Evolutionary conservation across 1,140 invertebrate genomes (phyloP).

Genomic region (Drosophila dunni): DNA sequence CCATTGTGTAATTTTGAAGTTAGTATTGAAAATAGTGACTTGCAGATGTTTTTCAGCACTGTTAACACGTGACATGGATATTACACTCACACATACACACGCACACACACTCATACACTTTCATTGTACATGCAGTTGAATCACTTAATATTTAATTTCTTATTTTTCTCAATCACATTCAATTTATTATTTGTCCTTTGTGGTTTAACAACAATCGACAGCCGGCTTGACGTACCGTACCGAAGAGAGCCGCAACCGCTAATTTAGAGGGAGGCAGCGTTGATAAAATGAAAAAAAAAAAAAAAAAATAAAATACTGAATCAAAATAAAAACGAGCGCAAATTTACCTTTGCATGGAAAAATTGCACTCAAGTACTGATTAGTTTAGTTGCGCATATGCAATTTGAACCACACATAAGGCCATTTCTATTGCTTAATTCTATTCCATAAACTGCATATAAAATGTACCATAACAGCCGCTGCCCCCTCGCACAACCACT

Average conservation of each 20-base stretch:
- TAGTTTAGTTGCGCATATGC: conserved; percentile 33
- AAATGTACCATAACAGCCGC: conserved; percentile 44
- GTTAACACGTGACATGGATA: conserved; percentile 28
- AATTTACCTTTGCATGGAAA: conserved; percentile 7
- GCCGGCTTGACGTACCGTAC: not conserved
- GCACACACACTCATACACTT: not conserved
- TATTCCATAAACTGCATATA: conserved; percentile 40
- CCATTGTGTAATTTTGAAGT: conserved; percentile 9
- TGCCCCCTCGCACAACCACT: conserved; percentile 7
- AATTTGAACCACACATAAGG: conserved; percentile 2
- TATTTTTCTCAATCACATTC: not conserved
- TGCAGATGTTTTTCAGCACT: conserved; percentile 1
- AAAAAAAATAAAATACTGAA: too few species aligned
- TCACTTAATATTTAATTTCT: not conserved
- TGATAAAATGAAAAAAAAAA: not conserved
- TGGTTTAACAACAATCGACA: not conserved
- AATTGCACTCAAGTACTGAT: conserved; percentile 43
- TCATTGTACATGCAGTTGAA: not conserved
- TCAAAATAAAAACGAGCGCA: not conserved
- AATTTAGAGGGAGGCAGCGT: not conserved
- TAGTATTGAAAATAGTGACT: conserved; percentile 11
- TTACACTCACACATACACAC: conserved; percentile 14
- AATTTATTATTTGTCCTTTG: not conserved
- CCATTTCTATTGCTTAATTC: conserved; percentile 32
- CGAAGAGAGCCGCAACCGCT: not conserved